phyloP scores from a whole-genome alignment of 2,888 invertebrate species.

The Spisula subtruncata region DNA sequence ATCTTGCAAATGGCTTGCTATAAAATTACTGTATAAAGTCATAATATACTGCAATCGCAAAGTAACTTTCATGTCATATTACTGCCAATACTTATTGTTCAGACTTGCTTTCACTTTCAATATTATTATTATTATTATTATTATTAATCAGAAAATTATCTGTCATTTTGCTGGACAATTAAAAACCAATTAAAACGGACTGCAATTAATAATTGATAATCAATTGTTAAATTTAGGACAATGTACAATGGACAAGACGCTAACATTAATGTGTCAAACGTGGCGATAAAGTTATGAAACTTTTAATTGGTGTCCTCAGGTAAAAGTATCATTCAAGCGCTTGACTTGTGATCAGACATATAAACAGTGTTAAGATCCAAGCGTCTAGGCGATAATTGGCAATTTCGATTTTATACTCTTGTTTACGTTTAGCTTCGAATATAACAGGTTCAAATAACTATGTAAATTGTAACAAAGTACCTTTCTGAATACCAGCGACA shows the following conservation, averaged over 20 bases:
- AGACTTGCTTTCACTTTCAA: not conserved
- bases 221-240: not conserved
- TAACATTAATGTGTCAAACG: slow-evolving; percentile 25
- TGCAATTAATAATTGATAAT: not conserved
- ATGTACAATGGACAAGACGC: not conserved
- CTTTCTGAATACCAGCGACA: slow-evolving; percentile 48
- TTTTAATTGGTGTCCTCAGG: slow-evolving; percentile 22
- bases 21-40: no score
- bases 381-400: not conserved
- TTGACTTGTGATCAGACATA: not conserved
- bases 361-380: not conserved
- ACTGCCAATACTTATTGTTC: not conserved
- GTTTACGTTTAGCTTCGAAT: not conserved
- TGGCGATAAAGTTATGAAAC: slow-evolving; percentile 20
- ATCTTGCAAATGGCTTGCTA: no score
- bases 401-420: not conserved
- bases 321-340: not conserved
- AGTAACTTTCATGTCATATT: no score
- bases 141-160: not conserved
- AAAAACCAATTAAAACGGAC: not conserved
- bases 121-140: not conserved
- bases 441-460: not conserved
- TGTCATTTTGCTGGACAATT: not conserved
- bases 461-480: slow-evolving; percentile 29
- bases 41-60: no score